Percentiles rank a stretch among this genome's conserved stretches.
phyloP scores from a whole-genome alignment of 2,797 vertebrate species.

The Syncerus caffer region DNA sequence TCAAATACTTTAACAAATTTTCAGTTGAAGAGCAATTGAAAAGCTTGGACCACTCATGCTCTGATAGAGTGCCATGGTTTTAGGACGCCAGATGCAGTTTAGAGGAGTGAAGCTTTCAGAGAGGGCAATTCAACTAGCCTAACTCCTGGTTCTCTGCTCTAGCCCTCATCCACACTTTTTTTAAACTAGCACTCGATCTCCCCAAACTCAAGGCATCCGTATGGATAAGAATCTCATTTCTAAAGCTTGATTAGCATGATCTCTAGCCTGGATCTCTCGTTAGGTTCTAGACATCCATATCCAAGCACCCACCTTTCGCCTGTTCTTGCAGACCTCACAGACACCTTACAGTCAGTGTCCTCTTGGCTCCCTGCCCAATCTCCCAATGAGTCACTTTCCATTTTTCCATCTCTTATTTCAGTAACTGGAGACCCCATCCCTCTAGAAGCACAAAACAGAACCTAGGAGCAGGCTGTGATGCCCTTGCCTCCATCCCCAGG shows the following conservation, averaged over 20 bases:
- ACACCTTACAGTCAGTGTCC: not conserved
- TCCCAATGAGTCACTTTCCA: not conserved
- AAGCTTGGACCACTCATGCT: not conserved
- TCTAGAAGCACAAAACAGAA: not conserved
- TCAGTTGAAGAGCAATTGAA: not conserved
- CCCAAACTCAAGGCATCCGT: not conserved
- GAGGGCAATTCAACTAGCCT: not conserved
- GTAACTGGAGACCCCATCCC: not conserved
- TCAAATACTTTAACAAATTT: not conserved
- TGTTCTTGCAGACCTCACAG: not conserved
- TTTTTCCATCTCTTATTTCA: not conserved
- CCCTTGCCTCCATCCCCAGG: not conserved
- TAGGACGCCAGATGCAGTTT: not conserved
- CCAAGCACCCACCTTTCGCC: not conserved
- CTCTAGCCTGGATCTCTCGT: not conserved
- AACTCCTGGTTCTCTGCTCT: not conserved
- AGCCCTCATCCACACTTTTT: not conserved
- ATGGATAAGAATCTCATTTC: not conserved
- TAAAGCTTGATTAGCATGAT: not conserved
- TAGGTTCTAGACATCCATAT: not conserved
- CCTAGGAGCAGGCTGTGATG: not conserved
- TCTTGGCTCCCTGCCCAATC: not conserved
- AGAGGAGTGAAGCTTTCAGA: not conserved
- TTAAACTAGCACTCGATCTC: not conserved
- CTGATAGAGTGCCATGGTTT: not conserved